phyloP scores from a whole-genome alignment of 92 coral and sea anemone genomes.

The Zoanthus solanderi region DNA sequence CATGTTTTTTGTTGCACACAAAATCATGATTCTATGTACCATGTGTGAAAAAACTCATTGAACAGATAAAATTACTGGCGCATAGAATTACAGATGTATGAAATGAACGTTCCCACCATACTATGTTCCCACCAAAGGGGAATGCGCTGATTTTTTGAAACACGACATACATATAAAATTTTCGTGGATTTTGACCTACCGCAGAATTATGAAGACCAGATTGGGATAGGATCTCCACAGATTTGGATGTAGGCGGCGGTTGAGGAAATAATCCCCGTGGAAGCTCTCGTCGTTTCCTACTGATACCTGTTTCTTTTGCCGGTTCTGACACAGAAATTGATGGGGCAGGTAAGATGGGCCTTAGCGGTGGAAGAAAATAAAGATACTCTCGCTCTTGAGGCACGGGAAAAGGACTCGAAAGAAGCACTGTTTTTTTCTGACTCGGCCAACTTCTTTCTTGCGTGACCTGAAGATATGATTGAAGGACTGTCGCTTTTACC shows the following conservation, averaged over 20 bases:
- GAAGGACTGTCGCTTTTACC: constrained; percentile 43
- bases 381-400: not conserved
- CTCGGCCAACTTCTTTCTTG: constrained; percentile 29
- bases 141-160: constrained; percentile 17
- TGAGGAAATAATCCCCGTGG: constrained; percentile 8
- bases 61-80: not conserved
- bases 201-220: constrained; percentile 8
- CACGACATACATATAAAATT: constrained; percentile 1
- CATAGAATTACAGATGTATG: constrained; percentile 16
- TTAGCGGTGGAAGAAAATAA: constrained; percentile 17
- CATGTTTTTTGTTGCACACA: constrained; percentile 37
- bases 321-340: constrained; percentile 18
- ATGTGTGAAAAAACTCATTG: not conserved
- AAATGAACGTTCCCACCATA: not conserved
- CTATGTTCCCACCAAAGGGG: not conserved
- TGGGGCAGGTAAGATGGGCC: constrained; percentile 26
- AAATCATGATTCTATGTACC: not conserved
- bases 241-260: not conserved
- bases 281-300: constrained; percentile 11
- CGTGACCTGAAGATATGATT: constrained; percentile 27
- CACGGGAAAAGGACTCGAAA: not conserved
- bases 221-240: constrained; percentile 5
- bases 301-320: not conserved
- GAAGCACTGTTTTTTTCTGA: constrained; percentile 10
- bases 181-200: constrained; percentile 7